Percentiles rank a stretch among this genome's conserved stretches.
phyloP scores from a whole-genome alignment of 2,113 vertebrate species.

The Brachyhypopomus gauderio region DNA sequence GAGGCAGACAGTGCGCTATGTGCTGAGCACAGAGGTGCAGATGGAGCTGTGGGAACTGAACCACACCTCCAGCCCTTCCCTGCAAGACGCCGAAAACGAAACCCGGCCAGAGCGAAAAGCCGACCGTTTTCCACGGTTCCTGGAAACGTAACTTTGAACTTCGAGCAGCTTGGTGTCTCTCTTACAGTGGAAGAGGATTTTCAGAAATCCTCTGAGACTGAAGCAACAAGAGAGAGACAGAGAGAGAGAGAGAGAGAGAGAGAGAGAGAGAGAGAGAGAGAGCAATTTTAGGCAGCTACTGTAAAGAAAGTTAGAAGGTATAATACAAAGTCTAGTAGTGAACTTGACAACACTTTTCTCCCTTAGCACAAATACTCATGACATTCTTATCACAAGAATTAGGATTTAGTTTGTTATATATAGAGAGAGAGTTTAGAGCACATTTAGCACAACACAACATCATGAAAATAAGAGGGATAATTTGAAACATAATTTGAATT shows the following conservation, averaged over 20 bases:
- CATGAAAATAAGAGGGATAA: no score
- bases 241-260: no score
- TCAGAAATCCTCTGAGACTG: constrained; percentile 7
- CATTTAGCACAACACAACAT: no score
- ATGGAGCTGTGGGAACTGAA: constrained; percentile 33
- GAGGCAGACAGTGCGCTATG: constrained; percentile 28
- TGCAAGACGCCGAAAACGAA: constrained; percentile 51
- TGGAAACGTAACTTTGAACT: constrained; percentile 50
- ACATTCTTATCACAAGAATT: no score
- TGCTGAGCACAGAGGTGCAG: constrained; percentile 42
- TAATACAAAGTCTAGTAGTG: neutral
- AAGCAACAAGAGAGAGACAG: neutral
- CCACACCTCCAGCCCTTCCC: constrained; percentile 41
- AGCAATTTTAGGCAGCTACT: constrained; percentile 17
- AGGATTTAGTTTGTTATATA: no score
- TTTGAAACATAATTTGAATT: no score
- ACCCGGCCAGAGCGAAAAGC: constrained; percentile 44
- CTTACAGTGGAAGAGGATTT: constrained; percentile 32
- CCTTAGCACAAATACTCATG: no score
- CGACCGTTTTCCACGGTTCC: constrained; percentile 41
- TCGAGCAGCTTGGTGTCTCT: constrained; percentile 15
- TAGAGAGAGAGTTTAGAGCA: no score
- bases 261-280: neutral
- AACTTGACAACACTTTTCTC: neutral
- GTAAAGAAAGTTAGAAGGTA: neutral